These are phyloP conservation scores for Falcunculus frontatus DNA, from an alignment of 2,113 vertebrate species.

Conservation along the genomic window DNA sequence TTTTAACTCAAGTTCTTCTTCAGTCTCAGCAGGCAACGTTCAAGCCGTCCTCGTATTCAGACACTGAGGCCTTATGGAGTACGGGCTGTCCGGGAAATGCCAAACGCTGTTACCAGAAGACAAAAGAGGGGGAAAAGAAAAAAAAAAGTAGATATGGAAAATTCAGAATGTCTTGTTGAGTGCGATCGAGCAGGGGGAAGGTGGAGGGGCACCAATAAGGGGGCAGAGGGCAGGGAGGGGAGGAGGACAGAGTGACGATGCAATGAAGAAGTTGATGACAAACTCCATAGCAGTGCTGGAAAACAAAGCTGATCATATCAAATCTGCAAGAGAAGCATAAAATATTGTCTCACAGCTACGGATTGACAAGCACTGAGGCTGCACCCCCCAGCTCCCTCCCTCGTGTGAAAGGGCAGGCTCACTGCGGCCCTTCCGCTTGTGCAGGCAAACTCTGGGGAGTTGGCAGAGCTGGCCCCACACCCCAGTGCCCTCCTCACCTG, in stretches of 20 bases:
- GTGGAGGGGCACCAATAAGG: not conserved
- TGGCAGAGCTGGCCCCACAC: not conserved
- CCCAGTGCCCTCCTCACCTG: not conserved
- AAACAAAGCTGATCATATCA: not conserved
- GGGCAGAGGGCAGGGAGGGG: not conserved
- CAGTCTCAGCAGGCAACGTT: constrained; percentile 70
- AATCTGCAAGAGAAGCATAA: not conserved
- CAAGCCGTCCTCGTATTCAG: constrained; percentile 64
- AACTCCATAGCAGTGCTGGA: not conserved
- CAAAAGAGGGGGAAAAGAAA: not conserved
- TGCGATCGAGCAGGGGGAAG: not conserved
- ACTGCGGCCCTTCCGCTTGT: not conserved
- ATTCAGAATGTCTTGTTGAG: constrained; percentile 16
- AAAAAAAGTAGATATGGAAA: constrained; percentile 24
- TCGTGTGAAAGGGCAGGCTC: not conserved
- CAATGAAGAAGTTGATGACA: not conserved
- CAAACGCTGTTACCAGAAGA: constrained; percentile 53
- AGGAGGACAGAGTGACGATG: not conserved
- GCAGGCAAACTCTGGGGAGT: fast-evolving
- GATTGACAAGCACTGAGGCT: not conserved
- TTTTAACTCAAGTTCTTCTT: constrained; percentile 74
- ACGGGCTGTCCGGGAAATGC: constrained; percentile 57
- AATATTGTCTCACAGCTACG: not conserved
- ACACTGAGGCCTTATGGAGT: constrained; percentile 55
- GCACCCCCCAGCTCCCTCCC: not conserved